A percentile compares a stretch with the other conserved stretches of the same genome.
Conservation (phyloP, 2,797 vertebrate species). For the Cuniculus paca region DNA sequence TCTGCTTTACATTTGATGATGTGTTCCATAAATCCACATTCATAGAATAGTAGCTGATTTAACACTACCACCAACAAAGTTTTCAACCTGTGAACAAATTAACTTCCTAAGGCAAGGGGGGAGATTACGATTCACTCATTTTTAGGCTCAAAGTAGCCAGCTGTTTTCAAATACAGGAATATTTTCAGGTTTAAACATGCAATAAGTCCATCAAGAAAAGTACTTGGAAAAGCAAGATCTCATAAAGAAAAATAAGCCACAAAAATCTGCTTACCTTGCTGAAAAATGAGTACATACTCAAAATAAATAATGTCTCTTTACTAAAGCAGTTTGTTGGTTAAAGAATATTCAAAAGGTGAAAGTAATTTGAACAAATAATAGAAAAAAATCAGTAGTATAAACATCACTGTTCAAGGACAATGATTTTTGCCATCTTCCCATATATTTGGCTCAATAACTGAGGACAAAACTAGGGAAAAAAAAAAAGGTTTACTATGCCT, state of each 20-base stretch:
- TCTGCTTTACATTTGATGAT: slow-evolving; percentile 50
- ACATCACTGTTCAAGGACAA: not conserved
- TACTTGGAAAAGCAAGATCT: slow-evolving; percentile 60
- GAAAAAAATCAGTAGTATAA: slow-evolving; percentile 6
- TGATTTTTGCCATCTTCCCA: slow-evolving; percentile 27
- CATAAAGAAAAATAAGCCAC: slow-evolving; percentile 62
- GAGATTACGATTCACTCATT: slow-evolving; percentile 12
- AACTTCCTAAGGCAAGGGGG: slow-evolving; percentile 12
- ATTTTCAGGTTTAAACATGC: slow-evolving; percentile 44
- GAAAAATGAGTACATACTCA: slow-evolving; percentile 65
- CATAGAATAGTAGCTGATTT: slow-evolving; percentile 45
- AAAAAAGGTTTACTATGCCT: slow-evolving; percentile 25
- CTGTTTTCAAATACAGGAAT: slow-evolving; percentile 50
- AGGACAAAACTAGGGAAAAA: not conserved
- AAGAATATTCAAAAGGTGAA: slow-evolving; percentile 32
- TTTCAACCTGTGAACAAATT: slow-evolving; percentile 36
- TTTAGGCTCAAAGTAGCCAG: slow-evolving; percentile 21
- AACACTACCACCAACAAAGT: not conserved
- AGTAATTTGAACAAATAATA: slow-evolving; percentile 43
- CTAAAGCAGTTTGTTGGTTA: not conserved
- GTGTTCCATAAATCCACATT: slow-evolving; percentile 9
- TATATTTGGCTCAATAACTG: slow-evolving; percentile 1
- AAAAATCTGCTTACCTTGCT: slow-evolving; percentile 74
- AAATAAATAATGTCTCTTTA: slow-evolving; percentile 55
- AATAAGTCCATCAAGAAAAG: slow-evolving; percentile 54